Conservation (phyloP, 2,113 vertebrate genomes). For the Cervus canadensis region DNA sequence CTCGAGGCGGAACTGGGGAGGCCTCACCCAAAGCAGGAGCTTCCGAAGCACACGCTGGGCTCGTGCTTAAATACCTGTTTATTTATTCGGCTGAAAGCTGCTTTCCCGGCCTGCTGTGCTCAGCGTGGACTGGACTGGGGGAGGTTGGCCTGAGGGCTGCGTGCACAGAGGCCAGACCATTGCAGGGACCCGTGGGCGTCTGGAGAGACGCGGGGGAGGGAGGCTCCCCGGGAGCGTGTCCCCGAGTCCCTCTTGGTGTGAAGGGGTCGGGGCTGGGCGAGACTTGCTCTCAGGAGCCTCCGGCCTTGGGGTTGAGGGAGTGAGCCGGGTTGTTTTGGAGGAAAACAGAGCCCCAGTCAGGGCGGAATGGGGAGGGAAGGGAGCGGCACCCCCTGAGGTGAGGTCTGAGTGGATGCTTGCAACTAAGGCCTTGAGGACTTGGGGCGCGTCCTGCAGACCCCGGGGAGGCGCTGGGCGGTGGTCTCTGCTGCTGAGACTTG, state of each 20-base stretch:
- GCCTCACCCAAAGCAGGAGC: rapidly evolving
- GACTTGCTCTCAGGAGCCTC: rapidly evolving
- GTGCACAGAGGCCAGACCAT: rapidly evolving
- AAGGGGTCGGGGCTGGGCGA: rapidly evolving
- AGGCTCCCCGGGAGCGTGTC: rapidly evolving
- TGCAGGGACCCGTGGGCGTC: rapidly evolving
- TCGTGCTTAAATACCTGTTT: not conserved
- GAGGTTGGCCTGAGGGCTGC: rapidly evolving
- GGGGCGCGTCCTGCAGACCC: rapidly evolving
- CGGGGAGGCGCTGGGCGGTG: rapidly evolving
- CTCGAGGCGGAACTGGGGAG: not conserved
- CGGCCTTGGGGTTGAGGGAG: rapidly evolving
- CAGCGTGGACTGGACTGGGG: rapidly evolving
- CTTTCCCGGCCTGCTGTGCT: rapidly evolving
- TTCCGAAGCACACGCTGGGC: rapidly evolving
- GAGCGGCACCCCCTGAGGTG: rapidly evolving
- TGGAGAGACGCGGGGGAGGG: not conserved
- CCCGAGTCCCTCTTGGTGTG: rapidly evolving
- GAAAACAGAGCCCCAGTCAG: too few relatives aligned
- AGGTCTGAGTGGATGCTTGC: rapidly evolving
- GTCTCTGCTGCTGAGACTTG: not conserved
- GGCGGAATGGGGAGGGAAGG: rapidly evolving
- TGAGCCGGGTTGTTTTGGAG: not conserved
- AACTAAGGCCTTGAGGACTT: rapidly evolving
- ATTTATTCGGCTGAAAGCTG: rapidly evolving